Evolutionary conservation across 2,888 invertebrate species (phyloP).

Genomic region (Drosophila demipolita): DNA sequence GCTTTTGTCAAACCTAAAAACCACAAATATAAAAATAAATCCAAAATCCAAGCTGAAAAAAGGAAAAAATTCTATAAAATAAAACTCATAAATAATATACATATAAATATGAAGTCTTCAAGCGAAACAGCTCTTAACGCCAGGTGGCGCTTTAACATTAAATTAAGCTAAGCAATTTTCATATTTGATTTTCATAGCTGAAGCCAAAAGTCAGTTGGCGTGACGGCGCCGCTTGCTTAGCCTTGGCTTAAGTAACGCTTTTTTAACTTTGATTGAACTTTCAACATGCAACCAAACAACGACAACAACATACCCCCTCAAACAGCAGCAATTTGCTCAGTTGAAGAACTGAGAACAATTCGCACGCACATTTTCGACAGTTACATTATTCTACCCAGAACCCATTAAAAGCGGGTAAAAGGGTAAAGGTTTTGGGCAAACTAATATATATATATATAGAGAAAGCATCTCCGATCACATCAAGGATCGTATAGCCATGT

Average conservation of each 20-base stretch:
- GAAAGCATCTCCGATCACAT: not conserved
- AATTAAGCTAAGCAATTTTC: conserved; percentile 21
- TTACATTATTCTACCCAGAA: not conserved
- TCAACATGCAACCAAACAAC: conserved; percentile 66
- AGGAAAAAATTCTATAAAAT: not conserved
- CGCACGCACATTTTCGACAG: conserved; percentile 70
- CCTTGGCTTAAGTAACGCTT: conserved; percentile 69
- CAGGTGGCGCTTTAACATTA: conserved; percentile 10
- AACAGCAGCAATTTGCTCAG: conserved; percentile 34
- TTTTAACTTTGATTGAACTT: conserved; percentile 75
- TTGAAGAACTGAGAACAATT: conserved; percentile 67
- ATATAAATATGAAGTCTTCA: not conserved
- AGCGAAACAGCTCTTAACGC: not conserved
- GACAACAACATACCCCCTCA: conserved; percentile 2
- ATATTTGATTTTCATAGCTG: conserved; percentile 22
- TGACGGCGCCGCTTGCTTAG: conserved; percentile 78
- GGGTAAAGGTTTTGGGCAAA: not conserved
- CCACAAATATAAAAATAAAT: not conserved
- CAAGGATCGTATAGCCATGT: not conserved
- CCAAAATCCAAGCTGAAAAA: not conserved
- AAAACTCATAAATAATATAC: not conserved
- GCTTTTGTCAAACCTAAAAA: not conserved
- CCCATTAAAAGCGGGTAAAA: not conserved
- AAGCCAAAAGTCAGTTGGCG: conserved; percentile 42
- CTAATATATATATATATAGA: not conserved